Evolutionary conservation across 2,797 vertebrate genomes (phyloP).

Genomic region (Cirrhinus mrigala): DNA sequence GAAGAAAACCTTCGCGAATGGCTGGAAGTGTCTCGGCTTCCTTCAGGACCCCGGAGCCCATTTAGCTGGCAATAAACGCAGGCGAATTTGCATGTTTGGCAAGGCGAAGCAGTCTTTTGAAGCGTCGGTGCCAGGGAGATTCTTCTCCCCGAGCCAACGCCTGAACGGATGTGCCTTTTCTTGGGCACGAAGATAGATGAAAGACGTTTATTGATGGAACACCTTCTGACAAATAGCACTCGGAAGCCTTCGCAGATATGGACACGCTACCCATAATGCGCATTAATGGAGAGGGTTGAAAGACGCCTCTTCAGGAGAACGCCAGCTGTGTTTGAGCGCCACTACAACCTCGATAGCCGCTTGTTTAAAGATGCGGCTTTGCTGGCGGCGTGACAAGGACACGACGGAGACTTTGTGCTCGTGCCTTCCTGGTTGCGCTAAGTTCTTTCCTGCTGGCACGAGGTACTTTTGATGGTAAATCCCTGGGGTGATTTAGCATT

Average conservation of each 20-base stretch:
- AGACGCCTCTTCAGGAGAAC: slow-evolving; percentile 68
- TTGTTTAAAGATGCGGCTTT: slow-evolving; percentile 61
- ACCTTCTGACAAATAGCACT: slow-evolving; percentile 54
- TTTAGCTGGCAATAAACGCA: slow-evolving; percentile 51
- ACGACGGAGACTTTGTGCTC: slow-evolving; percentile 22
- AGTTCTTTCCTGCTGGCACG: slow-evolving; percentile 23
- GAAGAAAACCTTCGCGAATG: slow-evolving; percentile 38
- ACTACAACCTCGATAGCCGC: slow-evolving; percentile 63
- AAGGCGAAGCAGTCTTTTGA: slow-evolving; percentile 27
- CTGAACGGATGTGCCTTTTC: slow-evolving; percentile 46
- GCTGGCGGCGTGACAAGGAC: slow-evolving; percentile 41
- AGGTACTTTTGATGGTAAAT: slow-evolving; percentile 38
- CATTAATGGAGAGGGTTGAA: slow-evolving; percentile 72
- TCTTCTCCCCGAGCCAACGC: slow-evolving; percentile 26
- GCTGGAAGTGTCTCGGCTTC: slow-evolving; percentile 55
- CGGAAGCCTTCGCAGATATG: slow-evolving; percentile 52
- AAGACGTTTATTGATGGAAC: slow-evolving; percentile 60
- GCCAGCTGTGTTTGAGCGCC: slow-evolving; percentile 73
- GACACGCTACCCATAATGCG: slow-evolving; percentile 61
- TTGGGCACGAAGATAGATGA: slow-evolving; percentile 66
- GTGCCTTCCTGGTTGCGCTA: slow-evolving; percentile 22
- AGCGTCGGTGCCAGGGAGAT: slow-evolving; percentile 10
- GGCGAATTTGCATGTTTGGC: slow-evolving; percentile 59
- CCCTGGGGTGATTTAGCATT: slow-evolving; percentile 36
- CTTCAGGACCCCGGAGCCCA: slow-evolving; percentile 55